phyloP scores from a whole-genome alignment of 1,140 invertebrate species.

The Pentalonia nigronervosa region DNA sequence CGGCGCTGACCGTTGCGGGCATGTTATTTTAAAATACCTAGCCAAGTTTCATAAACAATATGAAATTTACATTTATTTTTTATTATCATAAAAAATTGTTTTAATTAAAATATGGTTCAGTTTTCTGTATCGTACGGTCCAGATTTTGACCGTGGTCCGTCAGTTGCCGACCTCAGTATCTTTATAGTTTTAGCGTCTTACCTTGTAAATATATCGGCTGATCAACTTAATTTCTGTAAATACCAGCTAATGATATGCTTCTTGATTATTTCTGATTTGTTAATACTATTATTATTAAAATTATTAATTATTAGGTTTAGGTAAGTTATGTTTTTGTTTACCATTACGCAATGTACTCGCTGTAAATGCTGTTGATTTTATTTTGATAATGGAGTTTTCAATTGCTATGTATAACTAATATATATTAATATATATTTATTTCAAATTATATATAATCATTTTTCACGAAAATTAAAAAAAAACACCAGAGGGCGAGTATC shows the following conservation, averaged over 20 bases:
- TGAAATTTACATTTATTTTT: neutral
- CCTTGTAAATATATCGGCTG: too few relatives aligned
- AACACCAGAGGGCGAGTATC: neutral
- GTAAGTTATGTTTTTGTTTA: neutral
- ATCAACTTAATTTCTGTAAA: too few relatives aligned
- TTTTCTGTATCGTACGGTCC: neutral
- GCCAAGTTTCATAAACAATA: too few relatives aligned
- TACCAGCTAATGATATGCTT: too few relatives aligned
- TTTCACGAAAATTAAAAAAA: neutral
- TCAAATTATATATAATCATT: neutral
- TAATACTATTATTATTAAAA: neutral
- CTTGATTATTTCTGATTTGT: too few relatives aligned
- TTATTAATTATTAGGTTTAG: too few relatives aligned
- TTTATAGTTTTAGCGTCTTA: too few relatives aligned
- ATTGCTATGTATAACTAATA: neutral
- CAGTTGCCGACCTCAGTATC: neutral
- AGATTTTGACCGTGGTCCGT: neutral
- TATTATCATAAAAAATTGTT: neutral
- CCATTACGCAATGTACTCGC: neutral
- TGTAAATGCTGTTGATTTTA: neutral
- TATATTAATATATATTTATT: neutral
- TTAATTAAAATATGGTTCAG: neutral
- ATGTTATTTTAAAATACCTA: too few relatives aligned
- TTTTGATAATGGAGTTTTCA: neutral
- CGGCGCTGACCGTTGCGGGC: too few relatives aligned